Evolutionary conservation across 1,140 invertebrate genomes (phyloP).

Genomic region (Leucophenga varia): DNA sequence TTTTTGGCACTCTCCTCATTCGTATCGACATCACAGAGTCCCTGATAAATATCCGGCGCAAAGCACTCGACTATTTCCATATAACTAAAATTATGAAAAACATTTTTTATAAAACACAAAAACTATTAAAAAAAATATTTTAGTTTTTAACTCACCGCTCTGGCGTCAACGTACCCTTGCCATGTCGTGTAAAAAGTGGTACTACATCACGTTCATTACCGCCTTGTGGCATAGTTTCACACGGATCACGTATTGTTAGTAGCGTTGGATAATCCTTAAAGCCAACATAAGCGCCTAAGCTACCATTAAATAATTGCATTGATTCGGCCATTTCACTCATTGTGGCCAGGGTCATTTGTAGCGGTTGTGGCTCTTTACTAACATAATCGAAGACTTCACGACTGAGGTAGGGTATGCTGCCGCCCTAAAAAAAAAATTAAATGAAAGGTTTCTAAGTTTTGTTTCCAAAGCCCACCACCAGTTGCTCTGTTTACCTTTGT

Average conservation of each 20-base stretch:
- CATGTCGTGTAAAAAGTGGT: slow-evolving; percentile 72
- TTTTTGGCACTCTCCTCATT: slow-evolving; percentile 67
- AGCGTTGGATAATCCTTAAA: slow-evolving; percentile 64
- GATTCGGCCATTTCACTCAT: slow-evolving; percentile 61
- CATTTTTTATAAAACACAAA: background rate
- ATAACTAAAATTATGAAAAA: slow-evolving; percentile 55
- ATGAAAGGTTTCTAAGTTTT: slow-evolving; percentile 7
- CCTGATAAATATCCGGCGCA: slow-evolving; percentile 77
- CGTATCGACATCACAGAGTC: slow-evolving; percentile 80
- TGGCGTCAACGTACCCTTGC: slow-evolving; percentile 66
- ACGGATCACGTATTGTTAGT: slow-evolving; percentile 68
- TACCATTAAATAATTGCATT: slow-evolving; percentile 58
- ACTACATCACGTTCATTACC: slow-evolving; percentile 68
- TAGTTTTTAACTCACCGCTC: slow-evolving; percentile 51
- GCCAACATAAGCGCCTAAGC: slow-evolving; percentile 63
- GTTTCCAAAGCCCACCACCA: background rate
- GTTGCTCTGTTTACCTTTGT: slow-evolving; percentile 59
- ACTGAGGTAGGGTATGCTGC: slow-evolving; percentile 66
- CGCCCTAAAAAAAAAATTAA: slow-evolving; percentile 57
- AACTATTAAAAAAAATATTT: too few species aligned
- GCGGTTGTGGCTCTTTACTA: slow-evolving; percentile 57
- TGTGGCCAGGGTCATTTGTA: slow-evolving; percentile 63
- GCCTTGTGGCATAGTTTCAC: slow-evolving; percentile 62
- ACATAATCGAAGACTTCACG: slow-evolving; percentile 66
- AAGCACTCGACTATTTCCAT: slow-evolving; percentile 75